phyloP scores from a whole-genome alignment of 1,140 invertebrate genomes.

The Heliconius hewitsoni region DNA sequence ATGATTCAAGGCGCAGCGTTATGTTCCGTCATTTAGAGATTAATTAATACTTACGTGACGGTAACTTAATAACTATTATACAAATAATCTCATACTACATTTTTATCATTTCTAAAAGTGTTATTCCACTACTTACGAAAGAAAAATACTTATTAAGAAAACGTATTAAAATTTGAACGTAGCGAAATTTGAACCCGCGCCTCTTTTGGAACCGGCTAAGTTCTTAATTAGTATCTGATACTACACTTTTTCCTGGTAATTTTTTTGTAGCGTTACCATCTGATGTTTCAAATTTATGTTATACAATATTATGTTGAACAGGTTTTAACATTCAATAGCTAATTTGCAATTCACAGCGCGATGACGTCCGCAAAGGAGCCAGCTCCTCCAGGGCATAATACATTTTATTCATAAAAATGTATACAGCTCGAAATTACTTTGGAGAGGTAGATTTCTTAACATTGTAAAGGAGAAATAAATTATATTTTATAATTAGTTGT shows the following conservation, averaged over 20 bases:
- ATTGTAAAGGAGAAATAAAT: background rate
- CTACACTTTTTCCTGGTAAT: background rate
- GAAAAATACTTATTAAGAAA: too few species aligned
- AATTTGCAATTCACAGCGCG: conserved; percentile 4
- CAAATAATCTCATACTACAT: too few species aligned
- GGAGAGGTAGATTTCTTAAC: background rate
- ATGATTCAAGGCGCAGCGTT: too few species aligned
- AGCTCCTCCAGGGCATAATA: background rate
- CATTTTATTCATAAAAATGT: conserved; percentile 13
- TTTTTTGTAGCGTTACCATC: background rate
- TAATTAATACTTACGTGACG: background rate
- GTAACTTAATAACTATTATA: background rate
- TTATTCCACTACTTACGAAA: too few species aligned
- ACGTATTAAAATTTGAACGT: too few species aligned
- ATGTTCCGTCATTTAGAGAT: background rate
- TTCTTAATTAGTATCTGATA: too few species aligned
- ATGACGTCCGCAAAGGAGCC: background rate
- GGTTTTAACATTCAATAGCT: conserved; percentile 1
- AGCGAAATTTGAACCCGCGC: too few species aligned
- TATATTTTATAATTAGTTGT: background rate
- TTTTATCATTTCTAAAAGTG: too few species aligned
- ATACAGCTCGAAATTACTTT: background rate
- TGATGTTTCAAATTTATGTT: background rate
- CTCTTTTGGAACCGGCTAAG: too few species aligned
- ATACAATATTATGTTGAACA: background rate